Conservation (phyloP, 2,888 invertebrate genomes). For the Sisyra terminalis region DNA sequence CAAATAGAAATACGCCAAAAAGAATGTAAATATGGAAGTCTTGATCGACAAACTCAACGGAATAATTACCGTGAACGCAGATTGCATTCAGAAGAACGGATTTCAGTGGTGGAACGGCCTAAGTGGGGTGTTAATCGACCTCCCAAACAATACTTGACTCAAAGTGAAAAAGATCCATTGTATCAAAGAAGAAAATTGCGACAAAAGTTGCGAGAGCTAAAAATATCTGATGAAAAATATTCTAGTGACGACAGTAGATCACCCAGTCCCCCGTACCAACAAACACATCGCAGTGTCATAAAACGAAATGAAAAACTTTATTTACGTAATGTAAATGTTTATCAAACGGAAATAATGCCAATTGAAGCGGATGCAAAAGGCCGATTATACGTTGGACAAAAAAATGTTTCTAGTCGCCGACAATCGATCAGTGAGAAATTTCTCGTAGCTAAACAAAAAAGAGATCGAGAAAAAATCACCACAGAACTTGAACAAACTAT, state of each 20-base stretch:
- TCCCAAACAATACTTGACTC: slow-evolving; percentile 68
- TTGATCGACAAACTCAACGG: slow-evolving; percentile 18
- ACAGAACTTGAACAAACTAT: background rate
- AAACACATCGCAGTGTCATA: slow-evolving; percentile 25
- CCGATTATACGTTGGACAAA: slow-evolving; percentile 27
- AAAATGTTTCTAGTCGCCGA: slow-evolving; percentile 24
- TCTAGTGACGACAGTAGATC: slow-evolving; percentile 43
- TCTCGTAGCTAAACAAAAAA: slow-evolving; percentile 30
- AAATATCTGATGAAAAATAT: slow-evolving; percentile 32
- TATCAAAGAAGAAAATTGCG: slow-evolving; percentile 54
- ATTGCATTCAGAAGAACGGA: slow-evolving; percentile 34
- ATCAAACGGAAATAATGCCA: slow-evolving; percentile 31
- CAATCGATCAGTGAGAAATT: slow-evolving; percentile 34
- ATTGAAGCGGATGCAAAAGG: slow-evolving; percentile 36
- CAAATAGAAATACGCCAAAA: slow-evolving; percentile 8
- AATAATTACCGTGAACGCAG: slow-evolving; percentile 31
- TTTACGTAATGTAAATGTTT: slow-evolving; percentile 24
- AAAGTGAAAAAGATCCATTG: slow-evolving; percentile 79
- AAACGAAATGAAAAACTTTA: slow-evolving; percentile 31
- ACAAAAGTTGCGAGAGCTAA: slow-evolving; percentile 38
- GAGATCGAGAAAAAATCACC: background rate
- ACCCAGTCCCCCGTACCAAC: slow-evolving; percentile 31
- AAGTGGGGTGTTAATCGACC: slow-evolving; percentile 66
- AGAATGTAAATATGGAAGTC: slow-evolving; percentile 22
- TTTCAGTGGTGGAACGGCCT: slow-evolving; percentile 44